phyloP scores from a whole-genome alignment of 2,797 vertebrate genomes.

The Rhadinocentrus ornatus region DNA sequence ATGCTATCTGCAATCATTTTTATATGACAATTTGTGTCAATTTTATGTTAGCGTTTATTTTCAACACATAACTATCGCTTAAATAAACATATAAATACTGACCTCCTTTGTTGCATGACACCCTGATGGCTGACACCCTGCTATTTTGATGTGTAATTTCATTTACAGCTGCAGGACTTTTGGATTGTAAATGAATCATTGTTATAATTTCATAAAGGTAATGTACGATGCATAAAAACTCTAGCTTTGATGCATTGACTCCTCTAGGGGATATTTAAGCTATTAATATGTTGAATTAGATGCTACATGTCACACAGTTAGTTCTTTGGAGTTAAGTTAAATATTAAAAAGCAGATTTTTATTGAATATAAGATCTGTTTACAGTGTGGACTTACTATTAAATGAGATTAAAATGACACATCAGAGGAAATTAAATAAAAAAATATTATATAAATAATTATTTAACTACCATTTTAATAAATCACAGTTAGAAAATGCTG shows the following conservation, averaged over 20 bases:
- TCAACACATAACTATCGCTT: background rate
- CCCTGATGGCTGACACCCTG: background rate
- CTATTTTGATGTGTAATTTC: conserved; percentile 5
- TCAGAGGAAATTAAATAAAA: background rate
- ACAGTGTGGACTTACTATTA: background rate
- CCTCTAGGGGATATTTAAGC: too few relatives aligned
- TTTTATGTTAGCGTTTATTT: background rate
- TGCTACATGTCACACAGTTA: background rate
- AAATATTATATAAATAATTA: background rate
- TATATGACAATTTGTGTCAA: background rate
- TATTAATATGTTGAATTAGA: background rate
- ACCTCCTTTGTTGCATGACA: background rate
- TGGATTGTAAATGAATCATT: background rate
- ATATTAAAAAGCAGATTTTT: background rate
- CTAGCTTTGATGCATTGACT: background rate
- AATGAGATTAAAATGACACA: background rate
- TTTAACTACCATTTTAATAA: background rate
- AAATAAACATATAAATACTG: conserved; percentile 8
- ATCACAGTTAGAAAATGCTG: background rate
- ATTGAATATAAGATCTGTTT: background rate
- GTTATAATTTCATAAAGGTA: background rate
- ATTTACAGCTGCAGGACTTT: background rate
- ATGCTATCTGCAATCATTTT: background rate
- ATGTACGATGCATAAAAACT: conserved; percentile 1
- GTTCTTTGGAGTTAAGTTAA: background rate